These are phyloP conservation scores for Tillus elongatus DNA, from an alignment of 2,888 invertebrate species.

Conservation along the genomic window DNA sequence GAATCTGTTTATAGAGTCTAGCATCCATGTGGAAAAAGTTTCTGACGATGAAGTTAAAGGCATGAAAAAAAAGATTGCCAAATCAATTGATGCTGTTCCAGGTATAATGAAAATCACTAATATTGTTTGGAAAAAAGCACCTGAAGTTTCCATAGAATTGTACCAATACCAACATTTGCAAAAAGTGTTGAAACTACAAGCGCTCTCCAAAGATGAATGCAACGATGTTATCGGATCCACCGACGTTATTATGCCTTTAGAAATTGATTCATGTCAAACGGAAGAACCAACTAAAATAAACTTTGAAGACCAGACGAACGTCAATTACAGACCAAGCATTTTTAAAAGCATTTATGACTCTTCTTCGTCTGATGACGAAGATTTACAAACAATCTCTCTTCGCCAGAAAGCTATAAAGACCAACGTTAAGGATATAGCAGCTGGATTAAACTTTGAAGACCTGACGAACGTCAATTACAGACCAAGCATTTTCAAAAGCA, in stretches of 20 bases:
- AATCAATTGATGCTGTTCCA: no score
- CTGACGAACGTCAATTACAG: no score
- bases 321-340: no score
- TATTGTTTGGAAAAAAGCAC: slow-evolving; percentile 15
- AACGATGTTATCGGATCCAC: background rate
- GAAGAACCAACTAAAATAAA: slow-evolving; percentile 9
- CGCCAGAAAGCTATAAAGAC: no score
- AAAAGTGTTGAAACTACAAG: slow-evolving; percentile 11
- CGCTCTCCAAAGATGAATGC: slow-evolving; percentile 7
- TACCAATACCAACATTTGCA: slow-evolving; percentile 13
- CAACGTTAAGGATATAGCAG: no score
- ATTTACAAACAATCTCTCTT: no score
- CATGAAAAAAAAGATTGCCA: slow-evolving; percentile 14
- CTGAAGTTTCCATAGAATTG: no score
- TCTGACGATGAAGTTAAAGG: slow-evolving; percentile 2
- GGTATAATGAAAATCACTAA: slow-evolving; percentile 23
- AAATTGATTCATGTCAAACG: slow-evolving; percentile 7
- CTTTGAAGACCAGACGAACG: slow-evolving; percentile 12
- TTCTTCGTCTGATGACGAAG: no score
- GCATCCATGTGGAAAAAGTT: slow-evolving; percentile 8
- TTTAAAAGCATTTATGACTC: no score
- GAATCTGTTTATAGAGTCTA: slow-evolving; percentile 18
- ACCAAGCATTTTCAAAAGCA: no score
- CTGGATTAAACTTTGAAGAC: no score
- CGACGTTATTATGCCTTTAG: background rate